A percentile compares a stretch with the other conserved stretches of the same genome.
These are phyloP conservation scores for Fragum whitleyi DNA, from an alignment of 2,888 invertebrate genomes.

Conservation along the genomic window DNA sequence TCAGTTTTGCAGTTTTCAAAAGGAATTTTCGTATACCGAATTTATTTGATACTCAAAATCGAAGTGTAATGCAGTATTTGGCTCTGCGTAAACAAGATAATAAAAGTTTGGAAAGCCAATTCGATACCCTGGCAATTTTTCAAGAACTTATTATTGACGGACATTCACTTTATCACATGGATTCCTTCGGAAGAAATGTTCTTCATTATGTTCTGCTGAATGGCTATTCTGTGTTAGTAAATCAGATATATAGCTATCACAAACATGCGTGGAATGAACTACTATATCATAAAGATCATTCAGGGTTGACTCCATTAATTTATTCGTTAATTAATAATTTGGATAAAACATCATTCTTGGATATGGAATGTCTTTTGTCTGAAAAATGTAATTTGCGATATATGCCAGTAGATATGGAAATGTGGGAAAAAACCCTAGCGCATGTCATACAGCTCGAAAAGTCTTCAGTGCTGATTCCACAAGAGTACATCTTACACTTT, in stretches of 20 bases:
- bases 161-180: neutral
- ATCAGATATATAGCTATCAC: neutral
- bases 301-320: neutral
- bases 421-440: neutral
- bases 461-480: neutral
- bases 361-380: neutral
- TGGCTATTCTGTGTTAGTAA: neutral
- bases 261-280: neutral
- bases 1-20: neutral
- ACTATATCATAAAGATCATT: neutral
- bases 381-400: neutral
- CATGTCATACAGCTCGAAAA: neutral
- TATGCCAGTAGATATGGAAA: neutral
- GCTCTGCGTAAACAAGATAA: neutral
- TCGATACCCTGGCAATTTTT: neutral
- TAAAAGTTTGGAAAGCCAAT: neutral
- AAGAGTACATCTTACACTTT: neutral
- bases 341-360: neutral
- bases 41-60: neutral
- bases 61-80: constrained; percentile 13
- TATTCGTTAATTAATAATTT: neutral
- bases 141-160: neutral
- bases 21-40: constrained; percentile 2
- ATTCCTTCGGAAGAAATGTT: neutral
- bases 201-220: constrained; percentile 12